Evolutionary conservation across 2,797 vertebrate species (phyloP).

Genomic region (Anolis apletophallus): DNA sequence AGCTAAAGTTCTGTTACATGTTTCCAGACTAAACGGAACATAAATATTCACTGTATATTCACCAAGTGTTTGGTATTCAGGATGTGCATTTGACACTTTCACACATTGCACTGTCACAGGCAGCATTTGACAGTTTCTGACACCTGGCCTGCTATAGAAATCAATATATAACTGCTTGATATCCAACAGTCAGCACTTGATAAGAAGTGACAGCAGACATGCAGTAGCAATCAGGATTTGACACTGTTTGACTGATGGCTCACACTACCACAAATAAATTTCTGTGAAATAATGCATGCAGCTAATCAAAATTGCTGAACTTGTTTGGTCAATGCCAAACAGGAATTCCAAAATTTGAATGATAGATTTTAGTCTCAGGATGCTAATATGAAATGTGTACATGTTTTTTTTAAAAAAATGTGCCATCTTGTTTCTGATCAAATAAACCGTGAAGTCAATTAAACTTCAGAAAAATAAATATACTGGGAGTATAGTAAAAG

Average conservation of each 20-base stretch:
- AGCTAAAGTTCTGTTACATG: not conserved
- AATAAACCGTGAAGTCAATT: not conserved
- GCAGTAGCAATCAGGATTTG: not conserved
- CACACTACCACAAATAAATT: not conserved
- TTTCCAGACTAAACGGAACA: not conserved
- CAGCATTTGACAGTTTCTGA: not conserved
- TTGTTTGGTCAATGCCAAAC: not conserved
- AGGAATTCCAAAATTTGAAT: not conserved
- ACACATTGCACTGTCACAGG: not conserved
- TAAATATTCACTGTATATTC: not conserved
- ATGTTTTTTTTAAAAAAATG: not conserved
- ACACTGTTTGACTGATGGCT: not conserved
- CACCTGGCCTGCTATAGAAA: not conserved
- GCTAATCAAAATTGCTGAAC: not conserved
- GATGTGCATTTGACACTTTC: not conserved
- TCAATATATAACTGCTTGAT: conserved; percentile 1
- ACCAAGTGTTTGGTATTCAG: not conserved
- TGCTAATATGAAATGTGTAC: not conserved
- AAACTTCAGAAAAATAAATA: not conserved
- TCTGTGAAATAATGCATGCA: not conserved
- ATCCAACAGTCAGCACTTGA: conserved; percentile 6
- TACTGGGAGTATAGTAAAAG: not conserved
- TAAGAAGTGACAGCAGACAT: not conserved
- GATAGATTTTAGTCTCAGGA: not conserved
- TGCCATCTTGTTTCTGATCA: not conserved